Percentiles rank a stretch among this genome's conserved stretches.
phyloP scores from a whole-genome alignment of 2,888 invertebrate genomes.

The Drosophila pseudotalamancana region DNA sequence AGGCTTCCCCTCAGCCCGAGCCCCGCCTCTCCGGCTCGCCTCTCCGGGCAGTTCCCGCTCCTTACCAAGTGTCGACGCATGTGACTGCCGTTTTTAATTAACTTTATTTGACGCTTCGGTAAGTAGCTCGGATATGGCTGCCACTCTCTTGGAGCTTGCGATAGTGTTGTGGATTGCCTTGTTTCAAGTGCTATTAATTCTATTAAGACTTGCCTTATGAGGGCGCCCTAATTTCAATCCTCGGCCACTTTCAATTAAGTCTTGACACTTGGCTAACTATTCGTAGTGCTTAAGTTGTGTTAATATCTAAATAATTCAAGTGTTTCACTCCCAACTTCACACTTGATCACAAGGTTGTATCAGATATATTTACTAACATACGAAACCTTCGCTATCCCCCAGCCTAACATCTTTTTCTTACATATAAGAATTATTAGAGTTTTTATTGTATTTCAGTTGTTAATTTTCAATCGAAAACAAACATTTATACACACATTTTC shows the following conservation, averaged over 20 bases:
- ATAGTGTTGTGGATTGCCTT: constrained; percentile 36
- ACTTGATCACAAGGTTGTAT: not conserved
- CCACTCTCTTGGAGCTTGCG: constrained; percentile 17
- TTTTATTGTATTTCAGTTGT: no score
- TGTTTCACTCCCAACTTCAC: constrained; percentile 40
- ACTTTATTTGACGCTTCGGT: constrained; percentile 82
- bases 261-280: constrained; percentile 32
- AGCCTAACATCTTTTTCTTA: no score
- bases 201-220: constrained; percentile 46
- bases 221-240: constrained; percentile 34
- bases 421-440: no score
- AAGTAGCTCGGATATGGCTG: constrained; percentile 53
- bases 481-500: no score
- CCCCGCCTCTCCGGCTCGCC: not conserved
- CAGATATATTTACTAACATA: constrained; percentile 3
- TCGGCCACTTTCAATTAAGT: constrained; percentile 37
- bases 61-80: constrained; percentile 23
- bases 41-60: constrained; percentile 3
- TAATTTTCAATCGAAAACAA: no score
- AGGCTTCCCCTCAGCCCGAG: constrained; percentile 12
- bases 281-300: not conserved
- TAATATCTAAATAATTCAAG: constrained; percentile 21
- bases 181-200: constrained; percentile 57
- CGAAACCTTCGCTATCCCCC: no score
- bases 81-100: constrained; percentile 77